A percentile compares a stretch with the other conserved stretches of the same genome.
Conservation (phyloP, 1,140 invertebrate genomes). For the Coenobita brevimanus region DNA sequence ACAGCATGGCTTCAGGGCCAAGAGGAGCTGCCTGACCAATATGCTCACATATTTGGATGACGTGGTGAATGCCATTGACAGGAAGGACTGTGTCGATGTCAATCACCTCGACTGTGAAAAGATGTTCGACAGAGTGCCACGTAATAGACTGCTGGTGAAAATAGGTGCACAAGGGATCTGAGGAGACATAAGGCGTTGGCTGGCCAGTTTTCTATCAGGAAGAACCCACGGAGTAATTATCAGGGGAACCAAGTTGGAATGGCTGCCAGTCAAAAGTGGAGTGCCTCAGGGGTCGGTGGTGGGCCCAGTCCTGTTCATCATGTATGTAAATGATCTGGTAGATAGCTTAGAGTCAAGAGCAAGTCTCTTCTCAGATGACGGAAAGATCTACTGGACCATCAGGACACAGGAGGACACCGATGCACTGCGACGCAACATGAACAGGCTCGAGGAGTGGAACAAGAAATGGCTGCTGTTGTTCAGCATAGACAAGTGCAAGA, state of each 20-base stretch:
- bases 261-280: too few species aligned
- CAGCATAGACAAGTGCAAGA: neutral
- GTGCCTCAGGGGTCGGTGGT: neutral
- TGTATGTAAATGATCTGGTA: too few species aligned
- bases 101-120: neutral
- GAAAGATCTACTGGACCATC: neutral
- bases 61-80: neutral
- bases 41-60: neutral
- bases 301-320: neutral
- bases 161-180: too few species aligned
- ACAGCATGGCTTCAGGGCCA: conserved; percentile 10
- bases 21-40: conserved; percentile 3
- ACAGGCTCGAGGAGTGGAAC: too few species aligned
- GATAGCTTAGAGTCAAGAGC: too few species aligned
- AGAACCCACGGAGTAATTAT: neutral
- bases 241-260: too few species aligned
- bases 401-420: neutral
- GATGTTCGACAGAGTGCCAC: too few species aligned
- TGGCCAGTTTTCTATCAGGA: too few species aligned
- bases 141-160: too few species aligned
- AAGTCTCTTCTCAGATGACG: neutral
- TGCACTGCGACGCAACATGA: too few species aligned
- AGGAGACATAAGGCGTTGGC: too few species aligned
- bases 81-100: neutral
- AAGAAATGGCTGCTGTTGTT: neutral